Evolutionary conservation across 2,113 vertebrate species (phyloP).

Genomic region (Periophthalmus modestus): DNA sequence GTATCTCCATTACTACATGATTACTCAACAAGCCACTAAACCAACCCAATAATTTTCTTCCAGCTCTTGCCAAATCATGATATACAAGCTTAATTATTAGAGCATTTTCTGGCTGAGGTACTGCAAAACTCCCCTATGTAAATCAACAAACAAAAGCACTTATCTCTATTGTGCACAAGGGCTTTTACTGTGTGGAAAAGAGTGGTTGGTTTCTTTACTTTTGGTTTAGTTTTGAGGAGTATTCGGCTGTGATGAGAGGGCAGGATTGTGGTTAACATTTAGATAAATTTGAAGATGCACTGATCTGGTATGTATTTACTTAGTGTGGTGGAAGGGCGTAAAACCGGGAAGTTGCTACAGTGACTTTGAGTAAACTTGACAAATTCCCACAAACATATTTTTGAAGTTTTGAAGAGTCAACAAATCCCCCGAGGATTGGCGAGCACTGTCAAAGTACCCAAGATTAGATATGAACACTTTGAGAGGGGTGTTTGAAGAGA

Average conservation of each 20-base stretch:
- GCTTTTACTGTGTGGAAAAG: background rate
- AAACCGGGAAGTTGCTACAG: constrained; percentile 33
- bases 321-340: constrained; percentile 61
- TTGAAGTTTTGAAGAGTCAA: constrained; percentile 8
- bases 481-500: constrained; percentile 20
- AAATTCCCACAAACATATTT: constrained; percentile 7
- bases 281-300: constrained; percentile 55
- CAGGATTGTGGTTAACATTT: constrained; percentile 52
- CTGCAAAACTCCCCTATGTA: background rate
- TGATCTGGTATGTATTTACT: constrained; percentile 48
- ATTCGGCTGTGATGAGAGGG: constrained; percentile 59
- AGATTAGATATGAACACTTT: constrained; percentile 10
- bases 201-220: constrained; percentile 15
- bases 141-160: background rate
- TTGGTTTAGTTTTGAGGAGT: background rate
- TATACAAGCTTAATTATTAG: background rate
- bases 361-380: constrained; percentile 13
- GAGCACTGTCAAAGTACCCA: constrained; percentile 37
- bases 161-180: background rate
- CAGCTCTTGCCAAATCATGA: background rate
- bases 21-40: background rate
- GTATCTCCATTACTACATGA: background rate
- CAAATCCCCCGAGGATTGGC: constrained; percentile 23
- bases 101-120: background rate
- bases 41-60: background rate